Evolutionary conservation across 2,113 vertebrate genomes (phyloP), one percentile per base, ranked within the genome.

Genomic region (Orycteropus afer): DNA sequence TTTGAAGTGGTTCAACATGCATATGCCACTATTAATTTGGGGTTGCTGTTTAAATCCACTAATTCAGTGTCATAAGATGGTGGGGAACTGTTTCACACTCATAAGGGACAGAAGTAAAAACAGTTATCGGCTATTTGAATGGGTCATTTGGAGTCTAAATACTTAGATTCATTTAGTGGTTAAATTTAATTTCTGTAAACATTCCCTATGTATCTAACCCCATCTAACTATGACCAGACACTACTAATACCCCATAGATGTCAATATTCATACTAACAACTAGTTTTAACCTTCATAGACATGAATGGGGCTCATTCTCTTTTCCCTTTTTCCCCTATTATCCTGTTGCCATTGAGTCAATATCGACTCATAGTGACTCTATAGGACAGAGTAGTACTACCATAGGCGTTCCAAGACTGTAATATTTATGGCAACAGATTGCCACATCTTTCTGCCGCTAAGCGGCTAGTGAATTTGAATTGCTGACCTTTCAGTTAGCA

Each of bases 181-280:
- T 90, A 93, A 49, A 76, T 93, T 96, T 94, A 63, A 86, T 91
- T 96, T 84, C 57, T 93, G 9, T 90, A 93, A 90, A 88, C 81
- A 11, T 32, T 77, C 65, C 51, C 83, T 45, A 67, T 89, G 63
- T 17, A 73, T 84, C 51, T 89, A 32, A 80, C 40, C 29, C n/a
- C 45, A 84, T 80, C 69, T 89, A 74, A 86, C 37, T 90, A 71
- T 37, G 78, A 94, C 27, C 49, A 94, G 61, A 93, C 20, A 94
- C 51, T 71, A 47, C 42, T 49, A 71, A 95, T 77, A 96, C 77
- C 51, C 25, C 65, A 37, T 93, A 91, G 34, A 25, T 77, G 15
- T 82, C 0, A 0, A 47, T 86, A 45, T n/a, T 90, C 53, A 93
- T 89, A 84, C 83, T n/a, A n/a, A 49, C 55, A 94, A 86, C 76